These are phyloP conservation scores for Percina caprodes DNA, from an alignment of 2,113 vertebrate genomes.

Conservation along the genomic window DNA sequence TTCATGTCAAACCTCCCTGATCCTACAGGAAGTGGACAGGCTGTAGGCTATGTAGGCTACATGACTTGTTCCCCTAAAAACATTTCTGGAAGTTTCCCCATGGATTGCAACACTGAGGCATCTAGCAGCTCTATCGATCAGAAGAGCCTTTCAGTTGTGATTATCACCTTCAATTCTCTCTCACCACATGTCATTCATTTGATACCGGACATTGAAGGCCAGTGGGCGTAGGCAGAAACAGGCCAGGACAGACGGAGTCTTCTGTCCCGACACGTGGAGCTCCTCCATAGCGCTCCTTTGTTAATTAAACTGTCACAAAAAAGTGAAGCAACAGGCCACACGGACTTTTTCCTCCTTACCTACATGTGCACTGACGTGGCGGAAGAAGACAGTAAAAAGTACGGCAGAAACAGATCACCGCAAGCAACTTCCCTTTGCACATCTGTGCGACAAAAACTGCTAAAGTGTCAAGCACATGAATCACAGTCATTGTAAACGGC, in stretches of 20 bases:
- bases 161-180: neutral
- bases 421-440: conserved; percentile 27
- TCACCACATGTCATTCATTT: conserved; percentile 23
- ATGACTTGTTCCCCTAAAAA: conserved; percentile 44
- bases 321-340: conserved; percentile 50
- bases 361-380: conserved; percentile 56
- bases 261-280: conserved; percentile 77
- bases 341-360: conserved; percentile 7
- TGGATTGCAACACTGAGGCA: neutral
- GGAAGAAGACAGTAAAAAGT: conserved; percentile 31
- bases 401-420: conserved; percentile 38
- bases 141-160: conserved; percentile 2
- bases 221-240: conserved; percentile 66
- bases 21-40: conserved; percentile 40
- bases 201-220: neutral
- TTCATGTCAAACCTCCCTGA: neutral
- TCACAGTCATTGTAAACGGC: neutral
- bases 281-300: conserved; percentile 73
- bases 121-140: neutral
- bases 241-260: conserved; percentile 47
- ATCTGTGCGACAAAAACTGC: conserved; percentile 31
- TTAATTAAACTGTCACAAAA: conserved; percentile 64
- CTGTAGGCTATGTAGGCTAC: neutral
- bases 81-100: conserved; percentile 25
- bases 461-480: conserved; percentile 2